phyloP scores from a whole-genome alignment of 2,888 invertebrate genomes.

The Bruchidius siliquastri region DNA sequence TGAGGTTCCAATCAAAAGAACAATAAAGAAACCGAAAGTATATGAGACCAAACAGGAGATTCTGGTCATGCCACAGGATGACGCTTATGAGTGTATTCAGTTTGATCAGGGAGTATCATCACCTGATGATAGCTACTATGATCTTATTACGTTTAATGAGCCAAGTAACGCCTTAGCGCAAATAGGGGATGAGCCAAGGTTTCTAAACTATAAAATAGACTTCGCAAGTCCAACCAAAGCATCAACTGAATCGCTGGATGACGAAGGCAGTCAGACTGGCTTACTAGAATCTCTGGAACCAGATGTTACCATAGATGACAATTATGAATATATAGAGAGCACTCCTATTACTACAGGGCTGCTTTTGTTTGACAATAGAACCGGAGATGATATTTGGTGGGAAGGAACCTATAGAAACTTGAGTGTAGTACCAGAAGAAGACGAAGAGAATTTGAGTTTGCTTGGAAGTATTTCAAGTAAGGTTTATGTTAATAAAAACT shows the following conservation, averaged over 20 bases:
- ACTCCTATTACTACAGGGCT: constrained; percentile 19
- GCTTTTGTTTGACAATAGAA: constrained; percentile 24
- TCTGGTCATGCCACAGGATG: constrained; percentile 15
- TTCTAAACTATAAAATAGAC: constrained; percentile 22
- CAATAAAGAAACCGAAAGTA: constrained; percentile 32
- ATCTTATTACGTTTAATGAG: constrained; percentile 20
- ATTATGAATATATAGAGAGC: constrained; percentile 40
- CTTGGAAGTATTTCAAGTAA: constrained; percentile 32
- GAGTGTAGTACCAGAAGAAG: constrained; percentile 47
- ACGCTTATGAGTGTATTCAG: neutral
- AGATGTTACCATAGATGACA: constrained; percentile 25
- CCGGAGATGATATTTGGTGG: constrained; percentile 42
- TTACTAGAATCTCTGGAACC: constrained; percentile 26
- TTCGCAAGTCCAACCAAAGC: constrained; percentile 29
- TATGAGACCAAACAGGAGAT: constrained; percentile 42
- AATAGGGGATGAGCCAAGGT: constrained; percentile 12
- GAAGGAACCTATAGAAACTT: constrained; percentile 46
- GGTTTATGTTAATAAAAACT: constrained; percentile 18
- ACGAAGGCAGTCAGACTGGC: constrained; percentile 16
- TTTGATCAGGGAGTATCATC: neutral
- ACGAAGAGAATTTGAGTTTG: constrained; percentile 42
- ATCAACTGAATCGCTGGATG: constrained; percentile 38
- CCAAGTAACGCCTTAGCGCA: constrained; percentile 17
- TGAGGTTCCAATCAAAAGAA: constrained; percentile 45
- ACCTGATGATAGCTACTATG: constrained; percentile 16